These are phyloP conservation scores for Empidonax traillii DNA, from an alignment of 2,113 vertebrate species.

Conservation along the genomic window DNA sequence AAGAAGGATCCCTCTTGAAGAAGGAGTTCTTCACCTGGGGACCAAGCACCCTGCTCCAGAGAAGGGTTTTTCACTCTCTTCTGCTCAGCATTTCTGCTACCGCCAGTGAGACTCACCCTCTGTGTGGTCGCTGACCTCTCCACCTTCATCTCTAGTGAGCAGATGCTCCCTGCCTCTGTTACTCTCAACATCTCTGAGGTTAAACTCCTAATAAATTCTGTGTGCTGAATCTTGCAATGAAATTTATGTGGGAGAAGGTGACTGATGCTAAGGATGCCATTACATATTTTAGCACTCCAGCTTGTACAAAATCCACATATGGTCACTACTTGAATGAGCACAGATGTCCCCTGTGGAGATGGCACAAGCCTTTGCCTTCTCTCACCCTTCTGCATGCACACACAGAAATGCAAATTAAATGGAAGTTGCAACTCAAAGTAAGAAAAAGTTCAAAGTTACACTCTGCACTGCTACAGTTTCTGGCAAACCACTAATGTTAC, in stretches of 20 bases:
- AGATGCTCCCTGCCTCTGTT: neutral
- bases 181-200: neutral
- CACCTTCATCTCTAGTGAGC: neutral
- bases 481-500: neutral
- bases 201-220: neutral
- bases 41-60: neutral
- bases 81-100: neutral
- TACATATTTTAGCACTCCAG: neutral
- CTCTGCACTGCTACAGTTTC: neutral
- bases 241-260: neutral
- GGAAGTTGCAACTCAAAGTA: neutral
- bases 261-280: fast-evolving
- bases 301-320: neutral
- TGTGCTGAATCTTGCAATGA: neutral
- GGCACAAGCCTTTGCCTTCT: neutral
- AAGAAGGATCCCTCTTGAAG: neutral
- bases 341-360: fast-evolving
- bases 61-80: neutral
- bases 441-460: neutral
- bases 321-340: neutral
- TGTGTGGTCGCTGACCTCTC: fast-evolving
- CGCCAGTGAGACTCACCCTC: neutral
- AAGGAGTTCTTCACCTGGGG: neutral
- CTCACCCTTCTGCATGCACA: neutral
- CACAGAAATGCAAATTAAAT: neutral